These are phyloP conservation scores for Gandaritis pyraliata DNA, from an alignment of 2,888 invertebrate genomes.

Conservation along the genomic window DNA sequence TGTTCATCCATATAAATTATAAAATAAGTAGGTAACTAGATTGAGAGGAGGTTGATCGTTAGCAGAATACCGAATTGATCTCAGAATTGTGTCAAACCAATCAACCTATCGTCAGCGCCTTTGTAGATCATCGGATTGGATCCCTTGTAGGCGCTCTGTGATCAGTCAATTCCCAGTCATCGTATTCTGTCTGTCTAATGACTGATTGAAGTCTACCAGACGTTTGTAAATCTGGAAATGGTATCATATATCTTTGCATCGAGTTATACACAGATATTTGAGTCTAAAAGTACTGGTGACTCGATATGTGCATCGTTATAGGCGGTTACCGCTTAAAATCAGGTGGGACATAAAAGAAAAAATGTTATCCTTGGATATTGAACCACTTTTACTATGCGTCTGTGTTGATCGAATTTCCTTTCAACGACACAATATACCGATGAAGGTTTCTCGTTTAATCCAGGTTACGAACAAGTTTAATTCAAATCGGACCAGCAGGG, in stretches of 20 bases:
- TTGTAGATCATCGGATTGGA: constrained; percentile 35
- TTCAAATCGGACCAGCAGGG: too few relatives aligned
- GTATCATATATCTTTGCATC: background rate
- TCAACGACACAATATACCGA: too few relatives aligned
- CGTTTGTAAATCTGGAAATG: constrained; percentile 2
- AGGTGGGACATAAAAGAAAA: too few relatives aligned
- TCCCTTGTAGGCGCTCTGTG: constrained; percentile 19
- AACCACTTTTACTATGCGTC: too few relatives aligned
- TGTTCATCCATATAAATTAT: too few relatives aligned
- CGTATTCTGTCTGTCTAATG: constrained; percentile 18
- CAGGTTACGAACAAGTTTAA: too few relatives aligned
- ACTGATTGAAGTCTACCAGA: constrained; percentile 22
- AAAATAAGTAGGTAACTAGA: background rate
- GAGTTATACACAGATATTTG: background rate
- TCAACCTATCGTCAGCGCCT: constrained; percentile 55
- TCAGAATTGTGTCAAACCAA: constrained; percentile 54
- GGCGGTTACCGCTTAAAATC: too few relatives aligned
- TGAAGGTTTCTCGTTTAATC: too few relatives aligned
- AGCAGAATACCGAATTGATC: constrained; percentile 45
- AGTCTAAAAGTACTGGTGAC: background rate
- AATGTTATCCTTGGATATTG: too few relatives aligned
- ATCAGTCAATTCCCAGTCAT: constrained; percentile 29
- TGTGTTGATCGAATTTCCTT: too few relatives aligned
- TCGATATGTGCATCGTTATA: too few relatives aligned
- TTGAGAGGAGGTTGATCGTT: constrained; percentile 31